Percentiles rank a stretch among this genome's conserved stretches.
Conservation (phyloP, 2,888 invertebrate species). For the Cerceris rybyensis region DNA sequence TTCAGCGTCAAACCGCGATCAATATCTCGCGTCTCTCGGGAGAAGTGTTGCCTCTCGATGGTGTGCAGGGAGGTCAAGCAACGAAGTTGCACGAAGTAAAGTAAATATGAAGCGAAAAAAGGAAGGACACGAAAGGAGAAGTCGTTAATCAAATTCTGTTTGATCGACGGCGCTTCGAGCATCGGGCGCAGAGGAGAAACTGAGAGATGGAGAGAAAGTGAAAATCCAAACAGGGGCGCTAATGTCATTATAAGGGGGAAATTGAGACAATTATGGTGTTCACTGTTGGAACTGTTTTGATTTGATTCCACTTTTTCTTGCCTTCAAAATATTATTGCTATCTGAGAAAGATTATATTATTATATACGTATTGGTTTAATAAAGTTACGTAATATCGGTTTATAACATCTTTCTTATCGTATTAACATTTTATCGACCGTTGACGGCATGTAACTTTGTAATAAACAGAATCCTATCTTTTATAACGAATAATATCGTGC, state of each 20-base stretch:
- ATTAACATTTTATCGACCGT: no score
- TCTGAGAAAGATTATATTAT: no score
- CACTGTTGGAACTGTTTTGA: background rate
- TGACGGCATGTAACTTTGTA: no score
- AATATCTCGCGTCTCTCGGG: conserved; percentile 58
- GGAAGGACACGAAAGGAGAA: background rate
- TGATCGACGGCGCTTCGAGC: conserved; percentile 11
- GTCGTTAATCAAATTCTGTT: conserved; percentile 47
- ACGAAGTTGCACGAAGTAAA: conserved; percentile 16
- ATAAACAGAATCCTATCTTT: no score
- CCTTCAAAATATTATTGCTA: no score
- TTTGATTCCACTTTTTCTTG: no score
- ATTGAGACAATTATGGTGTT: background rate
- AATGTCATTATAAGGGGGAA: background rate
- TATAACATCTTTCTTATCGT: no score
- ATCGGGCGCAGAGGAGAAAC: background rate
- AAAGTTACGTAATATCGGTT: no score
- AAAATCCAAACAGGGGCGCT: background rate
- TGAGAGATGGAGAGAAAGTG: background rate
- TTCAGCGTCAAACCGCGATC: conserved; percentile 61
- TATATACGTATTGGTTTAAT: no score
- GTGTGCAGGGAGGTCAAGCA: conserved; percentile 38
- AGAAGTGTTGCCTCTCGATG: conserved; percentile 55
- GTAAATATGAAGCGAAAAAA: conserved; percentile 4
- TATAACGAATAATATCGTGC: no score